Evolutionary conservation across 2,113 vertebrate genomes (phyloP).

Genomic region (Potamarius usumacintae): DNA sequence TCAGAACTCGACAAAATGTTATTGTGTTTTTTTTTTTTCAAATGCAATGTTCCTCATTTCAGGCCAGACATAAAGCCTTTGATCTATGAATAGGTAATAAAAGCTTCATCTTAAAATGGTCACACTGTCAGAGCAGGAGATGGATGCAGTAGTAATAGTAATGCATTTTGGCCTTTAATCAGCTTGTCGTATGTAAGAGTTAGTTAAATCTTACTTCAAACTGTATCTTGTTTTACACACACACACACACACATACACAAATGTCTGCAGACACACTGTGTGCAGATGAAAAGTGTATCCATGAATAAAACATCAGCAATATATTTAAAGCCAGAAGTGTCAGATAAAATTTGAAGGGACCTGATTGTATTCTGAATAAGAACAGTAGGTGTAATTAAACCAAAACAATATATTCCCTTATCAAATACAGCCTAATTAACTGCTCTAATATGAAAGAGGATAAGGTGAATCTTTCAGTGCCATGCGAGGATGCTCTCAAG

Average conservation of each 20-base stretch:
- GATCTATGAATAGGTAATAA: background rate
- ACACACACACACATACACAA: no score
- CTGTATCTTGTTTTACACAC: background rate
- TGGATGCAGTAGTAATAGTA: background rate
- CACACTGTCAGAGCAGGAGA: background rate
- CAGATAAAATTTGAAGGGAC: background rate
- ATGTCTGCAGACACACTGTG: background rate
- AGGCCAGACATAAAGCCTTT: background rate
- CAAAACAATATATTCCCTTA: conserved; percentile 20
- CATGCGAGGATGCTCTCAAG: background rate
- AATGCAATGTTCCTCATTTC: background rate
- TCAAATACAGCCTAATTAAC: background rate
- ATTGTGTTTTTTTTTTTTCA: background rate
- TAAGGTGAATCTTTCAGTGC: background rate
- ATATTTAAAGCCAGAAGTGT: background rate
- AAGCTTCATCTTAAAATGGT: background rate
- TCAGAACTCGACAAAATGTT: background rate
- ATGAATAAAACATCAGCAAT: background rate
- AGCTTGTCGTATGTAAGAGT: background rate
- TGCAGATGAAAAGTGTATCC: background rate
- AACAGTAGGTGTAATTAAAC: conserved; percentile 4
- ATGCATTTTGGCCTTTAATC: background rate
- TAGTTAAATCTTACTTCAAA: background rate
- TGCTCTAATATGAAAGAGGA: conserved; percentile 10
- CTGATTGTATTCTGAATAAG: background rate